phyloP scores from a whole-genome alignment of 1,140 invertebrate genomes.

The Anadara kagoshimensis region DNA sequence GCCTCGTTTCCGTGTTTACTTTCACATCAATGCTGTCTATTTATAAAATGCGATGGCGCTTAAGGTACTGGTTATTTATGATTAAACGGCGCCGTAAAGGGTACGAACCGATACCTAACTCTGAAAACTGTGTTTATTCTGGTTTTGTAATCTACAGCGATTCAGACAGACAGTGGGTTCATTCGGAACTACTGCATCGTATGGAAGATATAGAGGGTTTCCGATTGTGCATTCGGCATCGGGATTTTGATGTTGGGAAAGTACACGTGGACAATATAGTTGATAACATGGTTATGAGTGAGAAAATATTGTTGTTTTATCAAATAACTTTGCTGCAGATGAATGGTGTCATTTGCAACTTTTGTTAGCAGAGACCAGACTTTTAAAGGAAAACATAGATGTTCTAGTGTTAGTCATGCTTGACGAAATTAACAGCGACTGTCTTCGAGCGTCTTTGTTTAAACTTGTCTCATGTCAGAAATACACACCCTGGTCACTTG shows the following conservation, averaged over 20 bases:
- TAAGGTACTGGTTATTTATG: slow-evolving; percentile 16
- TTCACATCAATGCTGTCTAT: not conserved
- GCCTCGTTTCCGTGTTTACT: not conserved
- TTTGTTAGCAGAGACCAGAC: slow-evolving; percentile 60
- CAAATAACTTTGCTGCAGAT: slow-evolving; percentile 29
- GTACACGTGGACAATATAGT: slow-evolving; percentile 8
- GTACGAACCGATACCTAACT: slow-evolving; percentile 1
- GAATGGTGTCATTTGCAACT: slow-evolving; percentile 61
- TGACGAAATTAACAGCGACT: slow-evolving; percentile 2
- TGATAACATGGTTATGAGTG: slow-evolving; percentile 5
- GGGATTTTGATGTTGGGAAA: slow-evolving; percentile 17
- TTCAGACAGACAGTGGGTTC: slow-evolving; percentile 35
- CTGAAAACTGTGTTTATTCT: slow-evolving; percentile 15
- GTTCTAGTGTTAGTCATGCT: slow-evolving; percentile 3
- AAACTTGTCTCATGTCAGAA: slow-evolving; percentile 79
- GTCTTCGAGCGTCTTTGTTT: slow-evolving; percentile 73
- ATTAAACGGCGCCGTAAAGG: slow-evolving; percentile 10
- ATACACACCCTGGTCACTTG: slow-evolving; percentile 79
- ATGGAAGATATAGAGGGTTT: slow-evolving; percentile 31
- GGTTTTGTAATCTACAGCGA: slow-evolving; percentile 32
- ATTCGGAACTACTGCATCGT: slow-evolving; percentile 7
- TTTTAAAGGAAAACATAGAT: not conserved
- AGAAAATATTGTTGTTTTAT: slow-evolving; percentile 29
- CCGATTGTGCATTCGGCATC: slow-evolving; percentile 13
- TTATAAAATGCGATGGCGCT: slow-evolving; percentile 8